Conservation (phyloP, 2,888 invertebrate species). For the Homarus gammarus region DNA sequence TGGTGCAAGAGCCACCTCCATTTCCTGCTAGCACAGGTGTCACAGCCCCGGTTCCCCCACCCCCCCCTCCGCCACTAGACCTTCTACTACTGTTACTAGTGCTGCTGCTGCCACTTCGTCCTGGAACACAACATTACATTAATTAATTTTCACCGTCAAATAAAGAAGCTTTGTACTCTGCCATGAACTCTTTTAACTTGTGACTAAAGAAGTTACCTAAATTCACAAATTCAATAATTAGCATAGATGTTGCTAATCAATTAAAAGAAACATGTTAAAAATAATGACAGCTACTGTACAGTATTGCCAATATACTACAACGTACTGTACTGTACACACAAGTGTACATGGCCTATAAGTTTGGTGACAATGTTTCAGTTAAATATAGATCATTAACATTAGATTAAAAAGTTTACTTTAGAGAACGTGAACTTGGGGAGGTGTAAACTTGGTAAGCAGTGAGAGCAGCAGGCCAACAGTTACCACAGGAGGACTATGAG, state of each 20-base stretch:
- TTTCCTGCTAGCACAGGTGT: slow-evolving; percentile 17
- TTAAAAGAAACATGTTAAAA: background rate
- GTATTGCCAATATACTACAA: no score
- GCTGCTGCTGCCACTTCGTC: slow-evolving; percentile 59
- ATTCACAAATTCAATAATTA: background rate
- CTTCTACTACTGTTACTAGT: slow-evolving; percentile 58
- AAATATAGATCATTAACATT: background rate
- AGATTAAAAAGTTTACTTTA: background rate
- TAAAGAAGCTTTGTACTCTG: background rate
- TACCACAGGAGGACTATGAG: no score
- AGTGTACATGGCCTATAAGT: background rate
- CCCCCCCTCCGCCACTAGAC: slow-evolving; percentile 47
- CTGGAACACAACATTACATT: slow-evolving; percentile 28
- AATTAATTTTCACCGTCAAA: background rate
- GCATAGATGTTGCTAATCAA: background rate
- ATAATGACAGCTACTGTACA: background rate
- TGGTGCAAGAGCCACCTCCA: slow-evolving; percentile 26
- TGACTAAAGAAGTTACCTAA: background rate
- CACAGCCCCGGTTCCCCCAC: slow-evolving; percentile 36
- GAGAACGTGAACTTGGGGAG: background rate
- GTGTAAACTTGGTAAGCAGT: background rate
- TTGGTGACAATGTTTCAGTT: background rate
- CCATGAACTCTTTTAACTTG: background rate
- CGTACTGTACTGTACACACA: no score
- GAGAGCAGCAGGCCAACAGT: background rate